These are phyloP conservation scores for Hippocampus zosterae DNA, from an alignment of 2,113 vertebrate species.

Conservation along the genomic window DNA sequence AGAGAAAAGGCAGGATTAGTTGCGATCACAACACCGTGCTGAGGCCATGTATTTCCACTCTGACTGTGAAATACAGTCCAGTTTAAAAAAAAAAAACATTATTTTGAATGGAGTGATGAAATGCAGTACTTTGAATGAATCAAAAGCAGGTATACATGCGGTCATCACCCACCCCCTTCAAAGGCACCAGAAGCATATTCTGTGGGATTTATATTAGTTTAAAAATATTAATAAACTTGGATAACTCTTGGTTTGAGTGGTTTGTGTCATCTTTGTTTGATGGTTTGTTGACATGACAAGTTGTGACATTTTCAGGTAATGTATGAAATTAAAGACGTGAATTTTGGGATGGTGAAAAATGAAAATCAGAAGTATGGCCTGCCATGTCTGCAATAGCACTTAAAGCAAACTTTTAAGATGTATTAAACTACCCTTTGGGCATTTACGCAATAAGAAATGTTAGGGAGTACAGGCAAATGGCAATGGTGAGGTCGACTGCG, in stretches of 20 bases:
- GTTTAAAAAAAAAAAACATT: conserved; percentile 40
- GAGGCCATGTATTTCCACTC: conserved; percentile 83
- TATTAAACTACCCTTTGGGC: too few relatives aligned
- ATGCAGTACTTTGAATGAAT: conserved; percentile 78
- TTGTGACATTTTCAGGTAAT: neutral
- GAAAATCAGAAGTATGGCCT: too few relatives aligned
- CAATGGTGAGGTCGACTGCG: too few relatives aligned
- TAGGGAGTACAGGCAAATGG: too few relatives aligned
- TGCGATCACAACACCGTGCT: conserved; percentile 77
- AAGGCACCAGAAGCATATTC: conserved; percentile 82
- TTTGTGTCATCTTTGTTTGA: conserved; percentile 31
- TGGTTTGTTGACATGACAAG: neutral
- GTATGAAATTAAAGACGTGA: neutral
- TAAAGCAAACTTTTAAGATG: too few relatives aligned
- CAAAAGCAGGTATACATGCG: conserved; percentile 83
- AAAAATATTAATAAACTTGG: conserved; percentile 97
- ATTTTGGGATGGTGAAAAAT: neutral
- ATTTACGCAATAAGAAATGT: too few relatives aligned
- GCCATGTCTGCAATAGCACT: too few relatives aligned
- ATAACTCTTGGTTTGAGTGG: conserved; percentile 83
- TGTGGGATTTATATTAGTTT: conserved; percentile 93
- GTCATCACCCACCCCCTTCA: conserved; percentile 75
- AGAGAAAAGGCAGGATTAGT: conserved; percentile 78
- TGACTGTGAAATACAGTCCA: conserved; percentile 60
- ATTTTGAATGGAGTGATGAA: conserved; percentile 82